phyloP scores from a whole-genome alignment of 2,113 vertebrate species.

The Corapipo altera region DNA sequence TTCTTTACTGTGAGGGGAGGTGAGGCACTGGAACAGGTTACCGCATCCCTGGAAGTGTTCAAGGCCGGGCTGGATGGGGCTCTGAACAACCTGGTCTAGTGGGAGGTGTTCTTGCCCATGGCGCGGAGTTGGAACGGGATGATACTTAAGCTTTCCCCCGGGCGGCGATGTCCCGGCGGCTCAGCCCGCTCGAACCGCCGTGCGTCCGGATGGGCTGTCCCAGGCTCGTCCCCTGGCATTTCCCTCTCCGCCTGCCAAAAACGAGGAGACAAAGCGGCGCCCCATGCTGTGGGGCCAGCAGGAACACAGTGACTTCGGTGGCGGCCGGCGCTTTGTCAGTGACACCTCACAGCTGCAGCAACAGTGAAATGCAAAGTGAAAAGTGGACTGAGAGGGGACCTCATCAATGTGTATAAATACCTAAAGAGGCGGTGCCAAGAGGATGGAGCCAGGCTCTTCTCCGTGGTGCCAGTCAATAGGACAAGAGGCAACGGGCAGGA shows the following conservation, averaged over 20 bases:
- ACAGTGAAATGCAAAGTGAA: fast-evolving
- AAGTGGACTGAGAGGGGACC: not conserved
- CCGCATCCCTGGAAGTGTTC: not conserved
- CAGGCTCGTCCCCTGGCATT: fast-evolving
- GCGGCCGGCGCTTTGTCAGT: fast-evolving
- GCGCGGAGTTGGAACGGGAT: fast-evolving
- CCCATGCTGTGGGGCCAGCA: fast-evolving
- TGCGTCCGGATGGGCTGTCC: fast-evolving
- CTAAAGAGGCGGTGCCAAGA: not conserved
- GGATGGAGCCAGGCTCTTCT: not conserved
- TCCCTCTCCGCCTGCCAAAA: not conserved
- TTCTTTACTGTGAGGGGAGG: not conserved
- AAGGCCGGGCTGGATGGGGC: not conserved
- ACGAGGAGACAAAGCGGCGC: fast-evolving
- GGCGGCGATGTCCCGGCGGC: fast-evolving
- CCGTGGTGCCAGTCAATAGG: fast-evolving
- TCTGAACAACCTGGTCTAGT: not conserved
- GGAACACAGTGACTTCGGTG: fast-evolving
- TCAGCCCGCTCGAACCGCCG: fast-evolving
- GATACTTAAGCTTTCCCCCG: not conserved
- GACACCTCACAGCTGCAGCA: fast-evolving
- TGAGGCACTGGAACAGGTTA: not conserved
- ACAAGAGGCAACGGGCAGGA: not conserved
- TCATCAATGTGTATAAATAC: too few species aligned
- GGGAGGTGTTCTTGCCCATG: not conserved